Evolutionary conservation across 1,140 invertebrate species (phyloP).

Genomic region (Vanessa tameamea): DNA sequence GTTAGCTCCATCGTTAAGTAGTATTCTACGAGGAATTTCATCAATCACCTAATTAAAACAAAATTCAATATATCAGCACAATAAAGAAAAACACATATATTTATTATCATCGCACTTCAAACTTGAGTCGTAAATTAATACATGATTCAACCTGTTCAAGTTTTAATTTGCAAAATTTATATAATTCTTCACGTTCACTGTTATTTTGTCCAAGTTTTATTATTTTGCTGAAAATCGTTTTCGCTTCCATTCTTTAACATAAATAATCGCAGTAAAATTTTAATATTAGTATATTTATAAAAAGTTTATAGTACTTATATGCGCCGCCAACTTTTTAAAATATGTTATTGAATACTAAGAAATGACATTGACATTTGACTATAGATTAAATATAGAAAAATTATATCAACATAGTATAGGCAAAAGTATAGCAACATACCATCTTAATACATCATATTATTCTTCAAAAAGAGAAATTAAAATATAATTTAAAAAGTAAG

Average conservation of each 20-base stretch:
- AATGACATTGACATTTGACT: no score
- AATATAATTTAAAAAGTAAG: no score
- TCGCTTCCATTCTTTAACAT: slow-evolving; percentile 43
- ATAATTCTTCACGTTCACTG: slow-evolving; percentile 55
- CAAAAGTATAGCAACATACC: no score
- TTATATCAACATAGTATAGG: no score
- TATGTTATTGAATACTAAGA: no score
- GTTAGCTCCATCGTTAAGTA: slow-evolving; percentile 55
- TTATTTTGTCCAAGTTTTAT: slow-evolving; percentile 54
- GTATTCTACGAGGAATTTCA: slow-evolving; percentile 49
- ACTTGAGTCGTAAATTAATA: not conserved
- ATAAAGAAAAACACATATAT: not conserved
- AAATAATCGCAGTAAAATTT: not conserved
- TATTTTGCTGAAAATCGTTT: slow-evolving; percentile 49
- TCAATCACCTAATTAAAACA: slow-evolving; percentile 51
- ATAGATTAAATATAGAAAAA: no score
- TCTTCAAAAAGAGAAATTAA: no score
- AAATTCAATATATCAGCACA: not conserved
- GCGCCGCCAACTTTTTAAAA: not conserved
- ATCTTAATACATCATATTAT: no score
- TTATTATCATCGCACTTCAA: not conserved
- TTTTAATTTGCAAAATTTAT: slow-evolving; percentile 51
- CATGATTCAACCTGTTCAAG: slow-evolving; percentile 11
- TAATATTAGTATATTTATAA: not conserved
- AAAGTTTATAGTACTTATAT: not conserved